These are phyloP conservation scores for Hippocampus kuda DNA, from an alignment of 2,797 vertebrate genomes.

Conservation along the genomic window DNA sequence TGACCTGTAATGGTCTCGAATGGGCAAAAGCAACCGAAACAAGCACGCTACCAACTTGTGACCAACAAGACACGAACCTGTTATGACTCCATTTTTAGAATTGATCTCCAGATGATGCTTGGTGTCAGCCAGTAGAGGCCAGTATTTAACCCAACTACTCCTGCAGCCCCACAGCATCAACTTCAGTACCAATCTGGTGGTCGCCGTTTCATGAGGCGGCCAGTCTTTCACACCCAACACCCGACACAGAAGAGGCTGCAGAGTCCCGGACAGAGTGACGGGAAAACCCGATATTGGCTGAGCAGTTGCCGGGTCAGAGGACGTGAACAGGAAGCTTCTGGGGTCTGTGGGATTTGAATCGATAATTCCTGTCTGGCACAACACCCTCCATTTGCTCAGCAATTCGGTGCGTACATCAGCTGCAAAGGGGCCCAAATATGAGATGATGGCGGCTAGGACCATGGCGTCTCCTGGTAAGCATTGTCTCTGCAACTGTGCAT, in stretches of 20 bases:
- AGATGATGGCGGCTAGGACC: slow-evolving; percentile 64
- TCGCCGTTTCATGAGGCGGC: slow-evolving; percentile 29
- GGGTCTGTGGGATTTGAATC: slow-evolving; percentile 57
- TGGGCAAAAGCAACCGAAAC: background rate
- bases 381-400: slow-evolving; percentile 68
- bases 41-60: background rate
- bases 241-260: slow-evolving; percentile 47
- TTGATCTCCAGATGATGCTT: slow-evolving; percentile 50
- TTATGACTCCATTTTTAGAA: slow-evolving; percentile 13
- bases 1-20: background rate
- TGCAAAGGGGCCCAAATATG: slow-evolving; percentile 74
- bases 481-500: slow-evolving; percentile 29
- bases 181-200: slow-evolving; percentile 48
- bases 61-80: slow-evolving; percentile 20
- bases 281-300: slow-evolving; percentile 21
- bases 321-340: slow-evolving; percentile 38
- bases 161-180: slow-evolving; percentile 60
- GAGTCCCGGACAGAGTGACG: slow-evolving; percentile 49
- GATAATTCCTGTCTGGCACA: slow-evolving; percentile 62
- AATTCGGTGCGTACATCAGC: slow-evolving; percentile 60
- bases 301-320: slow-evolving; percentile 10
- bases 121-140: slow-evolving; percentile 68
- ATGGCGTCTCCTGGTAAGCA: slow-evolving; percentile 67
- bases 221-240: slow-evolving; percentile 43
- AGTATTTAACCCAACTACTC: slow-evolving; percentile 37